Evolutionary conservation across 2,113 vertebrate species (phyloP), one percentile per base, ranked within the genome.

Genomic region (Sceloporus undulatus): DNA sequence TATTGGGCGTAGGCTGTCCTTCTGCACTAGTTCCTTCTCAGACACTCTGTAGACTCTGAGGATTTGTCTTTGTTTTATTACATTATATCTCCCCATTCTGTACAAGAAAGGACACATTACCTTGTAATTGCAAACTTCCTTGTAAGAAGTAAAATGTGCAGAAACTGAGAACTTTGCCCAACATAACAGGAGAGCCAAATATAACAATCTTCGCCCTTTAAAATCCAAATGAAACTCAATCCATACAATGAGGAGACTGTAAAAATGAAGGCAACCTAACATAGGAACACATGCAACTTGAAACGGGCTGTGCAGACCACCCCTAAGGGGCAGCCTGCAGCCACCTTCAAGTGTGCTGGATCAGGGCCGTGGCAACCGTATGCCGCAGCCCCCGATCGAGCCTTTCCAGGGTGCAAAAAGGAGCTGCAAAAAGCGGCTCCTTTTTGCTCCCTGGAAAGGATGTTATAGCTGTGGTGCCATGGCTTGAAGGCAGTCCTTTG

Each of bases 151-250:
- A 86, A 79, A 91, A 85, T 42, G 34, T 13, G 79, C 89, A 93
- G 77, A 81, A 92, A 71, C 34, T 23, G 18, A 73, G 48, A 34
- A 89, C 21, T 88, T 83, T 7, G 2, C 9, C 2, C 14, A 54
- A 68, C 62, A 62, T 27, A 34, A 83, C 54, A 1, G 1, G 40
- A 66, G 79, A 91, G 73, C 23, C 73, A 88, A 91, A 90, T 92
- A 89, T 84, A 94, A 86, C 42, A 73, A 87, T 21, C 56, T 84
- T 92, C 92, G 75, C 89, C 87, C 59, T 34, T 87, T 66, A 34
- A 91, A 90, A 93, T 77, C 65, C 65, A 88, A 79, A 78, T 2
- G 90, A 94, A 96, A 94, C 81, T 79, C 91, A 90, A 93, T 88
- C 84, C 91, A 86, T 71, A 42, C 85, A 93, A 85, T 56, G 85